Evolutionary conservation across 2,797 vertebrate species (phyloP).

Genomic region (Hydrophis major): DNA sequence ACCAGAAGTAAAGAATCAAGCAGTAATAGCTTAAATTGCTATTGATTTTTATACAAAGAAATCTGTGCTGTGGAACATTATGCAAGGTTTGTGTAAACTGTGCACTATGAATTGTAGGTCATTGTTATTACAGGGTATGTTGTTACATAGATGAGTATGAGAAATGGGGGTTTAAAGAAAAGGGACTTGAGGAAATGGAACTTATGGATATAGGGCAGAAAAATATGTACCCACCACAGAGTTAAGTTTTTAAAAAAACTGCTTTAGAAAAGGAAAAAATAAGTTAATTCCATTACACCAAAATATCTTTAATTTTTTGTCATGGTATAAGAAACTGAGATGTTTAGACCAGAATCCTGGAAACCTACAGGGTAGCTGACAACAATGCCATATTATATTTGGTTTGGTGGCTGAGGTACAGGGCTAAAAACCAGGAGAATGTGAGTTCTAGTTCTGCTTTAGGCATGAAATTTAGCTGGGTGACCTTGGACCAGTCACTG

Average conservation of each 20-base stretch:
- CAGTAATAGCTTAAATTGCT: background rate
- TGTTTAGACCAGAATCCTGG: background rate
- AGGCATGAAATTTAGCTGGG: background rate
- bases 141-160: background rate
- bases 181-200: background rate
- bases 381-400: background rate
- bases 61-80: background rate
- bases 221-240: background rate
- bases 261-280: background rate
- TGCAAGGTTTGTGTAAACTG: background rate
- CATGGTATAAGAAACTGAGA: background rate
- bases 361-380: background rate
- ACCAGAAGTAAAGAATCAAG: background rate
- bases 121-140: background rate
- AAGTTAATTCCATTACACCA: background rate
- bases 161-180: background rate
- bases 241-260: background rate
- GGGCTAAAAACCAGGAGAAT: background rate
- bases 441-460: background rate
- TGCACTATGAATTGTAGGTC: background rate
- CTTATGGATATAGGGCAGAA: background rate
- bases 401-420: background rate
- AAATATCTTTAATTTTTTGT: slow-evolving; percentile 1
- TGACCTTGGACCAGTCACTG: background rate
- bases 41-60: background rate